Evolutionary conservation across 2,113 vertebrate genomes (phyloP), one percentile per base, ranked within the genome.

Genomic region (Rhinolophus ferrumequinum): DNA sequence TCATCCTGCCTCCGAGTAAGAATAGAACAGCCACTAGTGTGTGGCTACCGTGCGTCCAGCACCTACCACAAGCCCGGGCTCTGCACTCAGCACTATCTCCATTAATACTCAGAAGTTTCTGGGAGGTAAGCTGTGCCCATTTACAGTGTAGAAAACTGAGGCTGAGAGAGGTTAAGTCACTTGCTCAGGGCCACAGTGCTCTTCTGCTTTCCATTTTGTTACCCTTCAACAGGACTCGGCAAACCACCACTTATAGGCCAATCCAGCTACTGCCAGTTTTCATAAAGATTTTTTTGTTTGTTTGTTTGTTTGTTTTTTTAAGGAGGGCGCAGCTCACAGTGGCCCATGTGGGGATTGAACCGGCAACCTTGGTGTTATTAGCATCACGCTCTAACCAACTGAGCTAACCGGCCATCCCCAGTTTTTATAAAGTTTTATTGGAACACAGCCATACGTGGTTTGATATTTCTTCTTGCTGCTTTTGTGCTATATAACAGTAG

Each of bases 31-130:
- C 58, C 24, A 12, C 38, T 4, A 16, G 10, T 16, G 30, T 24
- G 13, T 21, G 28, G 33, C 19, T n/a, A 26, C 33, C 3, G 0
- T 1, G 4, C 0, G 19, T 26, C 16, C 8, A 60, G 16, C 1
- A 19, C 72, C 2, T 1, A 24, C 50, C 60, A 4, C 0, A 0
- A 64, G 41, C 22, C 30, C 13, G 2, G 54, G 28, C 56, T 72
- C 70, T 66, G 14, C 0, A 0, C 56, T 87, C 28, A 30, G 64
- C 13, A 35, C 50, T 15, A 38, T 58, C 58, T 80, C 73, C 6
- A 5, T 44, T 19, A 54, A 94, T 19, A 26, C 77, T 70, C 33
- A 66, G 69, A 77, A 18, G 47, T 52, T 28, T 56, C 66, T 21
- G 8, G 28, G 28, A 86, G 41, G 14, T 28, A 69, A 81, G 76